These are phyloP conservation scores for Crepidodera aurea DNA, from an alignment of 2,888 invertebrate species.

Conservation along the genomic window DNA sequence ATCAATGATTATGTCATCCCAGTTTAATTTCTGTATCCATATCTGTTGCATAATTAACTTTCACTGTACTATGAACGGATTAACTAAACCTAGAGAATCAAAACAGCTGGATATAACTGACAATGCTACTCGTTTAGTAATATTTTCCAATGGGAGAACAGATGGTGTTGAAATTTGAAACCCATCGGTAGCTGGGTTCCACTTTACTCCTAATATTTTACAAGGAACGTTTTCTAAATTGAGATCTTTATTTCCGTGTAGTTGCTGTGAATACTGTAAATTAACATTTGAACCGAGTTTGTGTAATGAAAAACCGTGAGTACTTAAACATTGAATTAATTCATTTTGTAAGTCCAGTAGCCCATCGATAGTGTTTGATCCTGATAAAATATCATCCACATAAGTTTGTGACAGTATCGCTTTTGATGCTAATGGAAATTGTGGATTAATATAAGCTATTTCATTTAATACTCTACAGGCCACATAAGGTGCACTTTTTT, in stretches of 20 bases:
- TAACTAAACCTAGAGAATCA: slow-evolving; percentile 34
- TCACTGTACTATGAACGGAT: slow-evolving; percentile 22
- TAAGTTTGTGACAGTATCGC: slow-evolving; percentile 29
- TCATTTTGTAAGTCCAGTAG: slow-evolving; percentile 7
- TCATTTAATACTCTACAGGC: slow-evolving; percentile 6
- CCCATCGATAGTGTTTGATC: slow-evolving; percentile 14
- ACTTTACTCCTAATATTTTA: slow-evolving; percentile 13
- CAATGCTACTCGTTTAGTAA: slow-evolving; percentile 24
- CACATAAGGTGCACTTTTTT: slow-evolving; percentile 29
- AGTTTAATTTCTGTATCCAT: slow-evolving; percentile 30
- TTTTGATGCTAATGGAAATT: slow-evolving; percentile 14
- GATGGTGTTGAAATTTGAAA: slow-evolving; percentile 4
- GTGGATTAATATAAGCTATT: background rate
- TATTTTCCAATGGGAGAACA: background rate
- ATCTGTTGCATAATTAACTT: slow-evolving; percentile 36
- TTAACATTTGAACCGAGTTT: slow-evolving; percentile 26
- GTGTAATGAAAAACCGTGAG: slow-evolving; percentile 21
- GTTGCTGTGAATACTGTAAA: background rate
- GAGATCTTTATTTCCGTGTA: background rate
- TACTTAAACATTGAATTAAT: slow-evolving; percentile 5
- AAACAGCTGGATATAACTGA: slow-evolving; percentile 31
- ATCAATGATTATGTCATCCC: slow-evolving; percentile 22
- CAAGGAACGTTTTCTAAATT: slow-evolving; percentile 13
- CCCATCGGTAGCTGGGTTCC: slow-evolving; percentile 2
- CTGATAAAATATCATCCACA: slow-evolving; percentile 32